Evolutionary conservation across 2,797 vertebrate genomes (phyloP).

Genomic region (Hyperoplus immaculatus): DNA sequence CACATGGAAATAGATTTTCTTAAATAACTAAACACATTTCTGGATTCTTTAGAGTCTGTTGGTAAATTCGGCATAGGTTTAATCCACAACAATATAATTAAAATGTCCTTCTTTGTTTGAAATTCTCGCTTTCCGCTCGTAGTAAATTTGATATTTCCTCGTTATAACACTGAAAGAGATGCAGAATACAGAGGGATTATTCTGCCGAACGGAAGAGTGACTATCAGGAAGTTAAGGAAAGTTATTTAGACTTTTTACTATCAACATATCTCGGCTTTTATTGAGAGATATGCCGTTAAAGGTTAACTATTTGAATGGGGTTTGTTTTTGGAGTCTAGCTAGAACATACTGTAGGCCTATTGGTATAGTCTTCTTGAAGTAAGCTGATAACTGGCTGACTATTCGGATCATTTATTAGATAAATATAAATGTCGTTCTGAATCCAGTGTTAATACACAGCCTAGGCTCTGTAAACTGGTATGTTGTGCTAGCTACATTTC

Average conservation of each 20-base stretch:
- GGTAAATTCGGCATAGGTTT: neutral
- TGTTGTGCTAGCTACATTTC: no score
- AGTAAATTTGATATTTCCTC: accelerated
- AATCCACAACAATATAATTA: accelerated
- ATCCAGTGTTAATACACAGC: neutral
- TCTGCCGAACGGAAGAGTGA: neutral
- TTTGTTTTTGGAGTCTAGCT: neutral
- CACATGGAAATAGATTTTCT: accelerated
- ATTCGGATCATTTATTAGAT: neutral
- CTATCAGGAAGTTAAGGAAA: accelerated
- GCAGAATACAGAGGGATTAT: accelerated
- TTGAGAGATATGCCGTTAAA: neutral
- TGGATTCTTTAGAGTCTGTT: accelerated
- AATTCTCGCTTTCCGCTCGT: accelerated
- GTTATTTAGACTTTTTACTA: accelerated
- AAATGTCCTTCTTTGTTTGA: accelerated
- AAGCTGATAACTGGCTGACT: neutral
- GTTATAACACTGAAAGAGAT: no score
- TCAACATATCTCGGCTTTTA: no score
- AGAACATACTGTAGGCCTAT: neutral
- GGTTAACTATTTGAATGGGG: neutral
- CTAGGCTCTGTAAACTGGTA: no score
- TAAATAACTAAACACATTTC: neutral
- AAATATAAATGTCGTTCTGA: neutral
- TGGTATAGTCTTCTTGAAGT: neutral